A percentile compares a stretch with the other conserved stretches of the same genome.
Conservation (phyloP, 2,113 vertebrate genomes). For the Addax nasomaculatus region DNA sequence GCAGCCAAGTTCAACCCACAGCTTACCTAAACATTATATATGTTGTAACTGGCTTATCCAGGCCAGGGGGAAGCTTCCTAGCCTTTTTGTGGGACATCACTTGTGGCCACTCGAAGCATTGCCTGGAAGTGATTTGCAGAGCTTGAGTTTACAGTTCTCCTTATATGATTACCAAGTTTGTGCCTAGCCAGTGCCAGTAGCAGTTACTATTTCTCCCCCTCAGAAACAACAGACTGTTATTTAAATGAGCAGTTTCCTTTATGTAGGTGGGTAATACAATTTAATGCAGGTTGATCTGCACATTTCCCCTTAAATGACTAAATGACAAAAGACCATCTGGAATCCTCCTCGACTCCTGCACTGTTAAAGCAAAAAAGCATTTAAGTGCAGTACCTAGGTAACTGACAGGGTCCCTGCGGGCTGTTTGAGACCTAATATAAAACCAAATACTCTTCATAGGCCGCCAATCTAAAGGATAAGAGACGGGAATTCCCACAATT, state of each 20-base stretch:
- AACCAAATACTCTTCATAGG: background rate
- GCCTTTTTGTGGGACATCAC: background rate
- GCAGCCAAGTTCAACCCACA: background rate
- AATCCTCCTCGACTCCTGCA: background rate
- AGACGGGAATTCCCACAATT: background rate
- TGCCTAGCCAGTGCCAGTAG: background rate
- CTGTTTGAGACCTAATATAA: background rate
- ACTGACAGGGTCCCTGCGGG: background rate
- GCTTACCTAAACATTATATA: background rate
- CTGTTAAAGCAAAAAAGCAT: background rate
- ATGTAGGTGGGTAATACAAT: background rate
- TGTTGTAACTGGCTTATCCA: background rate
- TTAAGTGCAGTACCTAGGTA: background rate
- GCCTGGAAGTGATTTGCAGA: background rate
- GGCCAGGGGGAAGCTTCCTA: background rate
- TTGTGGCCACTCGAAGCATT: background rate
- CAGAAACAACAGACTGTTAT: background rate
- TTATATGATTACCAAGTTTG: background rate
- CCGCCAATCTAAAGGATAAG: background rate
- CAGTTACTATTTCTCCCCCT: background rate
- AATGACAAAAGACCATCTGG: background rate
- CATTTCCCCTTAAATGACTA: constrained; percentile 32
- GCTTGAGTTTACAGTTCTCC: background rate
- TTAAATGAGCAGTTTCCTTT: constrained; percentile 22
- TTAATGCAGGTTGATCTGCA: background rate